Evolutionary conservation across 1,140 invertebrate species (phyloP), one percentile per base, ranked within the genome.

Genomic region (Diorhabda elongata): DNA sequence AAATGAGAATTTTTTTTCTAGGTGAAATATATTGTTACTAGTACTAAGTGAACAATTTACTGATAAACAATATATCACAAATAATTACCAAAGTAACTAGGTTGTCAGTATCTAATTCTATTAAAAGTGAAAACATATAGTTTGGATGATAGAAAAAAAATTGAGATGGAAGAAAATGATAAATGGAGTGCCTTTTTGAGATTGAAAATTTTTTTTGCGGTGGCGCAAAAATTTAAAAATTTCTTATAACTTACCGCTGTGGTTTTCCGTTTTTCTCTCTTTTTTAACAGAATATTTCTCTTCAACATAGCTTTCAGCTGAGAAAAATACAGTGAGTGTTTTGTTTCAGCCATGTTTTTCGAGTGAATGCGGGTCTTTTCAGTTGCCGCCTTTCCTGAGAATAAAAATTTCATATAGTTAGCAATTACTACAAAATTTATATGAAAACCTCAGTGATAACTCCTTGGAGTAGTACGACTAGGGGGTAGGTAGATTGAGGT

Each of bases 181-280:
- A 1, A 26, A 26, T 26, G 11, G 11, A 11, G 11, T 11, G 11
- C 11, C 11, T 11, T 11, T 11, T 11, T 11, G 26, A 26, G 26
- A 26, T 26, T 26, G 26, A 26, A 26, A 26, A 26, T 26, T 26
- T 26, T 26, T n/a, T 26, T 26, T 26, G 1, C 26, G 26, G 26
- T 26, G 26, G 26, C 26, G 26, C 26, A 26, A 26, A 26, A 26
- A 26, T 26, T 26, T 26, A 26, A 26, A 26, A 26, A 26, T 26
- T 26, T 1, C 26, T 26, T 8, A 61, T 62, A 74, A 75, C 72
- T 84, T 80, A 90, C 89, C 74, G 87, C 88, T 67, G 87, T 85
- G 26, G 90, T 90, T 82, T 90, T 90, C 76, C 89, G 84, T 72
- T 88, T 90, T 70, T 91, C 88, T 61, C 89, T 82, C 78, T 89